A percentile compares a stretch with the other conserved stretches of the same genome.
Evolutionary conservation across 2,113 vertebrate genomes (phyloP).

Genomic region (Polypterus bichir): DNA sequence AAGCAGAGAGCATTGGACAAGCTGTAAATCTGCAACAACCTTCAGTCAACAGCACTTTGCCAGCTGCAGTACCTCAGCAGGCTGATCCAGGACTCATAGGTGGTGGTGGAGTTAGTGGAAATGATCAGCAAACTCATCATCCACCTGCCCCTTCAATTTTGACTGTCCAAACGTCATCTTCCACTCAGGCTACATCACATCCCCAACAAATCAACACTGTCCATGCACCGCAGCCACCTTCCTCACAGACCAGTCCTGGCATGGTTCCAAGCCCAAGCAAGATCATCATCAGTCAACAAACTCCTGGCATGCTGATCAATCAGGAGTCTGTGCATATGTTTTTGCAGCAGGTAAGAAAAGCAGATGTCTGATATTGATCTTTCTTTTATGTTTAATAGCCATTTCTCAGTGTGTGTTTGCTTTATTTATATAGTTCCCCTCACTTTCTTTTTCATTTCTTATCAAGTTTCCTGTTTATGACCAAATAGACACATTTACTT

Average conservation of each 20-base stretch:
- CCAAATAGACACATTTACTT: too few species aligned
- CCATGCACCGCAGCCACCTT: constrained; percentile 32
- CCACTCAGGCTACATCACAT: constrained; percentile 32
- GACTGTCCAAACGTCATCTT: constrained; percentile 54
- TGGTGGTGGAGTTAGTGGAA: constrained; percentile 40
- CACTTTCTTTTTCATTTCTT: too few species aligned
- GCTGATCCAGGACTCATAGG: constrained; percentile 44
- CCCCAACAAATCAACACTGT: constrained; percentile 44
- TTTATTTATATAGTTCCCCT: too few species aligned
- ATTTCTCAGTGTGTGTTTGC: too few species aligned
- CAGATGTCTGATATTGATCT: too few species aligned
- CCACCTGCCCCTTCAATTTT: constrained; percentile 47
- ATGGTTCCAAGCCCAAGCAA: constrained; percentile 63
- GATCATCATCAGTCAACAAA: constrained; percentile 67
- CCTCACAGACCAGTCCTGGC: constrained; percentile 52
- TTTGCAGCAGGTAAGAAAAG: constrained; percentile 72
- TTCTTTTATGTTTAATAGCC: too few species aligned
- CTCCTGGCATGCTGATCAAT: constrained; percentile 63
- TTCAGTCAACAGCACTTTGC: constrained; percentile 35
- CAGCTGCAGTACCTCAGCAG: constrained; percentile 38
- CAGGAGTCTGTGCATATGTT: constrained; percentile 89
- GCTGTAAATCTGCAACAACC: constrained; percentile 61
- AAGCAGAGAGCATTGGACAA: constrained; percentile 63
- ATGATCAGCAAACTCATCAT: constrained; percentile 44
- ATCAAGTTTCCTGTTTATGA: too few species aligned